Percentiles rank a stretch among this genome's conserved stretches.
These are phyloP conservation scores for Plebejus anna DNA, from an alignment of 2,888 invertebrate species.

Conservation along the genomic window DNA sequence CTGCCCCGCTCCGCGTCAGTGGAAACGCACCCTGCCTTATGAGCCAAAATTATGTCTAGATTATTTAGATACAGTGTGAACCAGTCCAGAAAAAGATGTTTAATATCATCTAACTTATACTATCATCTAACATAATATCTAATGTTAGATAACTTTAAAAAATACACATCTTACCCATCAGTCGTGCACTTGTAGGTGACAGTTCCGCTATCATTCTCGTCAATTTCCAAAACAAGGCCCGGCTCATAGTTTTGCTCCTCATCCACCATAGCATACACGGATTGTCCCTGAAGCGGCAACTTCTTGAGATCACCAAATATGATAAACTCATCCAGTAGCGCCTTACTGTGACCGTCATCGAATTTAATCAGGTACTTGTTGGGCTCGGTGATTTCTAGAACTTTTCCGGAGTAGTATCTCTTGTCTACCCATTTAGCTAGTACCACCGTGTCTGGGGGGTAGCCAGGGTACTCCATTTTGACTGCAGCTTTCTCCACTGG, in stretches of 20 bases:
- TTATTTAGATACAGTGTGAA: too few species aligned
- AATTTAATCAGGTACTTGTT: conserved; percentile 82
- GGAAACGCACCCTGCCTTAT: too few species aligned
- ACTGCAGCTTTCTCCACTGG: conserved; percentile 61
- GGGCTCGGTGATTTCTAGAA: conserved; percentile 76
- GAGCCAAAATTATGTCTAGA: too few species aligned
- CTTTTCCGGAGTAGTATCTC: conserved; percentile 83
- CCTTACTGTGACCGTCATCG: conserved; percentile 81
- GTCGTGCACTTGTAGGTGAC: conserved; percentile 72
- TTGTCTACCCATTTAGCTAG: conserved; percentile 85
- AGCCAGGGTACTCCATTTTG: conserved; percentile 63
- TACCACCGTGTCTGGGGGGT: conserved; percentile 70
- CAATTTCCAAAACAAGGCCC: conserved; percentile 69
- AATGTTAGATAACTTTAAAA: too few species aligned
- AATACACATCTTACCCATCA: conserved; percentile 57
- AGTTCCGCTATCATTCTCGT: conserved; percentile 67
- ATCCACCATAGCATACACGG: conserved; percentile 76
- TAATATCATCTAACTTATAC: too few species aligned
- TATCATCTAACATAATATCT: too few species aligned
- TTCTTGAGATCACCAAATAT: conserved; percentile 76
- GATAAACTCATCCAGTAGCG: conserved; percentile 80
- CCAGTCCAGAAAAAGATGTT: too few species aligned
- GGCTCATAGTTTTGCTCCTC: conserved; percentile 78
- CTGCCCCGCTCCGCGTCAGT: too few species aligned
- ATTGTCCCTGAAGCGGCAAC: conserved; percentile 76